Base-by-base conservation (phyloP, 2,797 vertebrate species). In the Cuniculus paca region DNA sequence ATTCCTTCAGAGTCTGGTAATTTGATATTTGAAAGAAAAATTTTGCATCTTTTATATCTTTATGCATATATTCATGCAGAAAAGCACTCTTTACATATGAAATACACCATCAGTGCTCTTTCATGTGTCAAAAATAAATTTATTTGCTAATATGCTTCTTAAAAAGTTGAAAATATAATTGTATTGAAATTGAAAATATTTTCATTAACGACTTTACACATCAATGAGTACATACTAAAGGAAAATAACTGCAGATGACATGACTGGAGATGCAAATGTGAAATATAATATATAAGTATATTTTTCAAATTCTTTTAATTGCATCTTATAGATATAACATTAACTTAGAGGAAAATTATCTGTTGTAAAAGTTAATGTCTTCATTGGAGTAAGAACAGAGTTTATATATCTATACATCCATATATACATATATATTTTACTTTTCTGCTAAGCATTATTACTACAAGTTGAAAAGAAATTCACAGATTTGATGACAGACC, bases 101-200 rank as follows among this genome's bases (percentile, higher is more conserved):
- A 77, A 48, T n/a, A 83, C 3, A 45, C 6, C 0, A 50, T 80
- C 5, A 74, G 39, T 90, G 36, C 20, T 70, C 34, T 72, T 20
- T 84, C 22, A 48, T 61, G 50, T 68, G n/a, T 75, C 56, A 68
- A 79, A 83, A 84, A 90, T 88, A 19, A 96, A 83, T 84, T 88
- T 79, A 79, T 14, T 94, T 90, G 39, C 17, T 48, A 80, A 82
- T 31, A 63, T 82, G 11, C 77, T 86, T 90, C 85, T 78, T 65
- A 61, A 70, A 75, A 68, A 88, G 2, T 5, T 88, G 22, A 91
- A 95, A 72, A 68, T 91, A 75, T 85, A 90, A 90, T 78, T 90
- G 1, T 26, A 92, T 56, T 94, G 61, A 94, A 82, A 79, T 63
- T 82, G 52, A n/a, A 78, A 92, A 86, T 65, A 86, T 39, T 78